A percentile compares a stretch with the other conserved stretches of the same genome.
These are phyloP conservation scores for Chaetoderma sp. DNA, from an alignment of 2,888 invertebrate genomes.

Conservation along the genomic window DNA sequence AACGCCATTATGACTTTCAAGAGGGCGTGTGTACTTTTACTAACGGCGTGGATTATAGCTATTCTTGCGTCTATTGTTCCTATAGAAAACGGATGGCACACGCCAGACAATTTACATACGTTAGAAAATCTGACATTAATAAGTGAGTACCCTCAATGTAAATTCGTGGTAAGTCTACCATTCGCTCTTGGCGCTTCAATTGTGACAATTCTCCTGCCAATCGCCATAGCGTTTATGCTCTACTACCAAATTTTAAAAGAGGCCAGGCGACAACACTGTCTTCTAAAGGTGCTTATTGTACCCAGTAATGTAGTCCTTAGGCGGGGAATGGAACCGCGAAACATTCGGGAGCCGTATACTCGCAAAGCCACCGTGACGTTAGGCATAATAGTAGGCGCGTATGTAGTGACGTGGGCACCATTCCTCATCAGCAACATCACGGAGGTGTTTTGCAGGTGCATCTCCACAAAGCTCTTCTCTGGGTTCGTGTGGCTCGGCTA, in stretches of 20 bases:
- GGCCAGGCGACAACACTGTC: constrained; percentile 54
- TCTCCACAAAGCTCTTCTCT: constrained; percentile 46
- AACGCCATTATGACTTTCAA: constrained; percentile 49
- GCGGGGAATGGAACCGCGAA: constrained; percentile 46
- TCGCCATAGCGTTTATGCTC: constrained; percentile 50
- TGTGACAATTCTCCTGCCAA: constrained; percentile 55
- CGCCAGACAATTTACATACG: too few relatives aligned
- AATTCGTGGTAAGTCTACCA: constrained; percentile 51
- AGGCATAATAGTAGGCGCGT: constrained; percentile 57
- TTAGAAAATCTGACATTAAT: constrained; percentile 51
- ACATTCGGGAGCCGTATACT: constrained; percentile 55
- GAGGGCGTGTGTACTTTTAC: constrained; percentile 42
- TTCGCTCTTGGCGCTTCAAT: constrained; percentile 50
- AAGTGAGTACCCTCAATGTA: constrained; percentile 46
- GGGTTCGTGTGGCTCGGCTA: constrained; percentile 57
- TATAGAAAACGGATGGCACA: constrained; percentile 53
- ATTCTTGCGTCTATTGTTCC: constrained; percentile 56
- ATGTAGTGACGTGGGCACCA: constrained; percentile 58
- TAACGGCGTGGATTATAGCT: constrained; percentile 47
- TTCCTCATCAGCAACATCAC: constrained; percentile 50
- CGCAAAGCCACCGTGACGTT: constrained; percentile 56
- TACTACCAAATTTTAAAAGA: constrained; percentile 58
- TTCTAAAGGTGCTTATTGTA: constrained; percentile 49
- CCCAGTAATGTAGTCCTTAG: constrained; percentile 49
- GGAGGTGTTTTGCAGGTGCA: constrained; percentile 48